These are phyloP conservation scores for Reinhardtius hippoglossoides DNA, from an alignment of 2,113 vertebrate species.

Conservation along the genomic window DNA sequence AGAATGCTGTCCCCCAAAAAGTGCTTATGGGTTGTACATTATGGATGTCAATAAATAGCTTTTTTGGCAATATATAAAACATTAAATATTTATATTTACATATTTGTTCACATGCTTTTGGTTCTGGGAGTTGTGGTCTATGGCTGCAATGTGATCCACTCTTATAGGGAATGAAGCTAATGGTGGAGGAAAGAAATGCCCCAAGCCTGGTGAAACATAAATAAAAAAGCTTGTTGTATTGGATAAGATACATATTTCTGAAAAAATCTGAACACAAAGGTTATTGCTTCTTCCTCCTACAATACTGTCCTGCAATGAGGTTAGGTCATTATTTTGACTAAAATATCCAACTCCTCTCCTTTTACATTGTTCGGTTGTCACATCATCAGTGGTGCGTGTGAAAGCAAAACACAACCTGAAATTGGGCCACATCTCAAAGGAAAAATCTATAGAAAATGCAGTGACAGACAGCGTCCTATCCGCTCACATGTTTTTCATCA, in stretches of 20 bases:
- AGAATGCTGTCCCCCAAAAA: too few relatives aligned
- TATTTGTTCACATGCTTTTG: too few relatives aligned
- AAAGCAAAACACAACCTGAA: conserved; percentile 41
- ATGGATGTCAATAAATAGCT: too few relatives aligned
- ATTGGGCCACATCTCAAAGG: conserved; percentile 25
- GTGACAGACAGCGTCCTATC: conserved; percentile 46
- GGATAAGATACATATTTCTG: background rate
- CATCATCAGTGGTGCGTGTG: conserved; percentile 23
- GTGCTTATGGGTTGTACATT: too few relatives aligned
- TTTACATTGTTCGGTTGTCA: background rate
- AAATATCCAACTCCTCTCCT: background rate
- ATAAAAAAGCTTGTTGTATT: too few relatives aligned
- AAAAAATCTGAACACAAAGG: background rate
- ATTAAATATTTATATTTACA: too few relatives aligned
- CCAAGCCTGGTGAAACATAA: too few relatives aligned
- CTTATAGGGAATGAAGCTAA: too few relatives aligned
- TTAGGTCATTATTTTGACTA: background rate
- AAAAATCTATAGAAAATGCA: conserved; percentile 42
- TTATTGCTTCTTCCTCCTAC: background rate
- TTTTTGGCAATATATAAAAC: too few relatives aligned
- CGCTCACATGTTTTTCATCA: conserved; percentile 68
- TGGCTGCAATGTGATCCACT: too few relatives aligned
- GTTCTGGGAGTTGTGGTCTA: too few relatives aligned
- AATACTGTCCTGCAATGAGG: background rate
- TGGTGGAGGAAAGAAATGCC: too few relatives aligned